A percentile compares a stretch with the other conserved stretches of the same genome.
phyloP scores from a whole-genome alignment of 2,888 invertebrate species.

The Anaspis maculata region DNA sequence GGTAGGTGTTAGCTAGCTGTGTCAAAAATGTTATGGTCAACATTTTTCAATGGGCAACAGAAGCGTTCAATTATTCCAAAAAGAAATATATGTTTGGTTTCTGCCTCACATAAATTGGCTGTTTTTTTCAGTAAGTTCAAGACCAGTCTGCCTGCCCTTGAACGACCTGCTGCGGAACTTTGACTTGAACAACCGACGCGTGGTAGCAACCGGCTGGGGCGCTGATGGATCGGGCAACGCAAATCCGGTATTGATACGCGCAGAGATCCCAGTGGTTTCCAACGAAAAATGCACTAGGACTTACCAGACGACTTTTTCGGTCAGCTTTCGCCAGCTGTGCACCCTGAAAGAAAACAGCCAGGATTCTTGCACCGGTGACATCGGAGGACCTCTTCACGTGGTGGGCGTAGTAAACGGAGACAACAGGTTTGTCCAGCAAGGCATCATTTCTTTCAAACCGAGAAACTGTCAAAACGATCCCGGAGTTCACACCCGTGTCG shows the following conservation, averaged over 20 bases:
- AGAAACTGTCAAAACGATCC: constrained; percentile 48
- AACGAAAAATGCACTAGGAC: constrained; percentile 29
- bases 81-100: no score
- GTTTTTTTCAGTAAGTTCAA: constrained; percentile 37
- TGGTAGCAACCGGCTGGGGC: constrained; percentile 70
- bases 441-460: constrained; percentile 47
- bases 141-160: constrained; percentile 44
- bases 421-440: constrained; percentile 49
- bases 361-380: constrained; percentile 61
- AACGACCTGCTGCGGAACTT: constrained; percentile 28
- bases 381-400: constrained; percentile 56
- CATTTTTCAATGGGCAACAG: no score
- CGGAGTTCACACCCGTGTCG: constrained; percentile 60
- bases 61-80: no score
- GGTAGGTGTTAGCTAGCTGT: no score
- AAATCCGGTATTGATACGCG: constrained; percentile 39
- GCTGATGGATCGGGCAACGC: constrained; percentile 50
- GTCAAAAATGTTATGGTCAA: no score
- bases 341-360: constrained; percentile 51
- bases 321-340: constrained; percentile 47
- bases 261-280: constrained; percentile 37
- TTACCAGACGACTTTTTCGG: constrained; percentile 25
- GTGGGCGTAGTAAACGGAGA: constrained; percentile 35
- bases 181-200: constrained; percentile 43
- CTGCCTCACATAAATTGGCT: no score